Percentiles rank a stretch among this genome's conserved stretches.
phyloP scores from a whole-genome alignment of 92 coral and sea anemone genomes.

The Parazoanthus darwini region DNA sequence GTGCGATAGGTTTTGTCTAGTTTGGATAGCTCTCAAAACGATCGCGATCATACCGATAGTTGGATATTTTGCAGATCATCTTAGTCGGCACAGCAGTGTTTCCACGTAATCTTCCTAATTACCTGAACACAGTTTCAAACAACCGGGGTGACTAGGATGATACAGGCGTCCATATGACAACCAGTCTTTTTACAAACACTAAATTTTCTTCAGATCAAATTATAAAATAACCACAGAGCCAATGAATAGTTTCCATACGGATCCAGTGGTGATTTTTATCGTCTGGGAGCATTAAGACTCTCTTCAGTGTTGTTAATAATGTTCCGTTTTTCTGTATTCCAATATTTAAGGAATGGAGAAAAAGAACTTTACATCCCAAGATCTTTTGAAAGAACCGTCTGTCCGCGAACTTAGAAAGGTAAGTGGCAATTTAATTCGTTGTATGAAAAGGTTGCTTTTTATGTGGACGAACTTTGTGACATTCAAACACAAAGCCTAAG shows the following conservation, averaged over 20 bases:
- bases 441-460: background rate
- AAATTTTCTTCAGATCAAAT: too few relatives aligned
- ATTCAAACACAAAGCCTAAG: background rate
- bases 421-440: too few relatives aligned
- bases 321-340: background rate
- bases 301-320: background rate
- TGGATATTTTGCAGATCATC: too few relatives aligned
- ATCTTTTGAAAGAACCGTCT: slow-evolving; percentile 34
- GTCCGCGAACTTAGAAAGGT: slow-evolving; percentile 28
- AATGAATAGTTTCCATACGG: too few relatives aligned
- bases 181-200: too few relatives aligned
- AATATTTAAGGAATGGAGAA: slow-evolving; percentile 28
- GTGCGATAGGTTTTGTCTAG: background rate
- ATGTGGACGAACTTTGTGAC: background rate
- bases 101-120: too few relatives aligned
- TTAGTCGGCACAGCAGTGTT: too few relatives aligned
- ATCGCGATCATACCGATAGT: too few relatives aligned
- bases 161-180: background rate
- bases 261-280: background rate
- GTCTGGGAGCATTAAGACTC: background rate
- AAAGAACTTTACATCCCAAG: slow-evolving; percentile 7
- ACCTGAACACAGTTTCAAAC: background rate
- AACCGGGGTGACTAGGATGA: too few relatives aligned
- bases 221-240: too few relatives aligned
- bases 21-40: background rate